These are phyloP conservation scores for Eupristina koningsbergeri DNA, from an alignment of 1,140 invertebrate species.

Conservation along the genomic window DNA sequence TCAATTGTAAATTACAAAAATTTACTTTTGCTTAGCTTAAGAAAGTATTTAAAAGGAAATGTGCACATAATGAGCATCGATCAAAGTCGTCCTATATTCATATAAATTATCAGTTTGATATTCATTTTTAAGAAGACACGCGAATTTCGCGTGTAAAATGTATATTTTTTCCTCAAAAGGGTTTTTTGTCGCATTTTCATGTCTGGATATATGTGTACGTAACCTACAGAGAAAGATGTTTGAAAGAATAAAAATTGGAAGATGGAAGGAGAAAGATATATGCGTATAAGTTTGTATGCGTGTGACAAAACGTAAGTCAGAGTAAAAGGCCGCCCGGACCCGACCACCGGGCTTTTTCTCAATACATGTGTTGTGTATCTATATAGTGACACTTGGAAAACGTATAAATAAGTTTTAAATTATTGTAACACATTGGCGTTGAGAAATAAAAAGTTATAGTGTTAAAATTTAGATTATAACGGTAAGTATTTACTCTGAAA, in stretches of 20 bases:
- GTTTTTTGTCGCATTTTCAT: background rate
- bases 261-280: background rate
- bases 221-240: background rate
- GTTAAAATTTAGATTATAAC: background rate
- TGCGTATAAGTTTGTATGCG: too few relatives aligned
- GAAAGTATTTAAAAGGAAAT: too few relatives aligned
- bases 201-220: background rate
- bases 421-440: background rate
- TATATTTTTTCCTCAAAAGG: constrained; percentile 2
- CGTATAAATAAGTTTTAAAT: background rate
- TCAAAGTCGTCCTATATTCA: too few relatives aligned
- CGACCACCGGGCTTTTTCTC: constrained; percentile 27
- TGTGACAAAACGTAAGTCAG: background rate
- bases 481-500: background rate
- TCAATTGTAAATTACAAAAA: too few relatives aligned
- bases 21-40: too few relatives aligned
- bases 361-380: background rate
- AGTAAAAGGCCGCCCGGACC: constrained; percentile 25
- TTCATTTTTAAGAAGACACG: background rate
- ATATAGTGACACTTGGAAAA: background rate
- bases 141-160: background rate
- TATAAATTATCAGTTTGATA: background rate
- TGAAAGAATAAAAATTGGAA: background rate
- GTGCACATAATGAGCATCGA: too few relatives aligned
- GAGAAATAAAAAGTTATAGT: background rate